phyloP scores from a whole-genome alignment of 2,797 vertebrate species.

The Paramormyrops hopkinsi region DNA sequence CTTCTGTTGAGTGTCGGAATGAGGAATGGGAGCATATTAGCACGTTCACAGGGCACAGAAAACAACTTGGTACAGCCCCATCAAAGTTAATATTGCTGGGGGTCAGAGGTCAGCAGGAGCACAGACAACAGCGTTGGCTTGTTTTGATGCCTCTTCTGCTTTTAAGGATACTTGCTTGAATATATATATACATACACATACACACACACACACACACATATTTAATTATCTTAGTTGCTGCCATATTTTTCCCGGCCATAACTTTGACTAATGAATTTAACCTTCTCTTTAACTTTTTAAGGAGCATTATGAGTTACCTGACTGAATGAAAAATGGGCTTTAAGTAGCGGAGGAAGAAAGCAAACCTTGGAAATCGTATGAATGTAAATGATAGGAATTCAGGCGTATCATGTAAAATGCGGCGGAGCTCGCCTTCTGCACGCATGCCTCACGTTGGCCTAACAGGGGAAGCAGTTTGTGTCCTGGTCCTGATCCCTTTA shows the following conservation, averaged over 20 bases:
- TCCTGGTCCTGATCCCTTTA: neutral
- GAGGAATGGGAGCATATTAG: slow-evolving; percentile 79
- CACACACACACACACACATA: neutral
- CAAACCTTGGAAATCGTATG: neutral
- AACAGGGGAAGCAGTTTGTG: neutral
- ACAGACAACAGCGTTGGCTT: slow-evolving; percentile 42
- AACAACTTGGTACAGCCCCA: slow-evolving; percentile 57
- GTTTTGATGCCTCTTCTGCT: slow-evolving; percentile 41
- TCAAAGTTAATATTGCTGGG: slow-evolving; percentile 56
- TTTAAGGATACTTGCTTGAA: slow-evolving; percentile 41
- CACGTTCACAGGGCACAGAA: slow-evolving; percentile 59
- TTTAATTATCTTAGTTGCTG: neutral
- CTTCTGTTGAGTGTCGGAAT: slow-evolving; percentile 76
- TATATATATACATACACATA: slow-evolving; percentile 22
- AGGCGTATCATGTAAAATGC: neutral
- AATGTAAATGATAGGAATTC: neutral
- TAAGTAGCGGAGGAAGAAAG: neutral
- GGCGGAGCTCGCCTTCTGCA: no score
- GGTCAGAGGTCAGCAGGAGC: slow-evolving; percentile 58
- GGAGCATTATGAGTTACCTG: neutral
- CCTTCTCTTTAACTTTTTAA: neutral
- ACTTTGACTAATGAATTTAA: slow-evolving; percentile 3
- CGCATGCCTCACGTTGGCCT: neutral
- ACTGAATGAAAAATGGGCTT: neutral
- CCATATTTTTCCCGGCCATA: neutral